Base-by-base conservation (phyloP, 2,888 invertebrate genomes). In the Agonopterix alstromeriana region DNA sequence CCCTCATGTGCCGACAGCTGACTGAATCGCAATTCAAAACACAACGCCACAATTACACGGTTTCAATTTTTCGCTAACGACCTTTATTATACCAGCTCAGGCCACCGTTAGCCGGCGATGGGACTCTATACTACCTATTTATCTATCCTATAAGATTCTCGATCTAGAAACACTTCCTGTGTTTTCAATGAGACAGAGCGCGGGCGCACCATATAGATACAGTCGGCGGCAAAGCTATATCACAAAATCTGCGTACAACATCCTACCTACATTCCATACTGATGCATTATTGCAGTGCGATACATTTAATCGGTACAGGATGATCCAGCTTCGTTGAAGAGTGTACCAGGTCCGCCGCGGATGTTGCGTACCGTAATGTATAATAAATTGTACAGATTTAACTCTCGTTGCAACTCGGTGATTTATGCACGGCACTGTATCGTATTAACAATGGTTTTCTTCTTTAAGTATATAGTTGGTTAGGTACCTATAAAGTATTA, bases 21-120 rank as follows among this genome's bases (percentile, higher is more conserved):
- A 88, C 88, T 87, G 86, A 53, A 82, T 78, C 77, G 81, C 82
- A 80, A 83, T 82, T 78, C 82, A 79, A 81, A 82, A 83, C 78
- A 82, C 80, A 81, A 77, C 81, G 68, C 73, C 65, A 73, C 75
- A 80, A 82, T 80, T 80, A 81, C 78, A 72, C 58, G 72, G 69
- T 67, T 70, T 66, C 63, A 79, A 77, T 78, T 85, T 82, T 84
- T 83, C 71, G 68, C 68, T 74, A 75, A 77, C 71, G 53, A 67
- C 67, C 64, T 75, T 68, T 70, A 61, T 62, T 62, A 57, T 55
- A 60, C 57, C 48, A 47, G 51, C 53, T 57, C 48, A 42, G 49
- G 55, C 60, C 54, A 66, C 66, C 62, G 64, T 65, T 70, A 69
- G 52, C 53, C 49, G 55, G 44, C 60, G 53, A 63, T 59, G 52